These are phyloP conservation scores for Lethenteron camtschaticum DNA, from an alignment of 2,113 vertebrate species.

Conservation along the genomic window DNA sequence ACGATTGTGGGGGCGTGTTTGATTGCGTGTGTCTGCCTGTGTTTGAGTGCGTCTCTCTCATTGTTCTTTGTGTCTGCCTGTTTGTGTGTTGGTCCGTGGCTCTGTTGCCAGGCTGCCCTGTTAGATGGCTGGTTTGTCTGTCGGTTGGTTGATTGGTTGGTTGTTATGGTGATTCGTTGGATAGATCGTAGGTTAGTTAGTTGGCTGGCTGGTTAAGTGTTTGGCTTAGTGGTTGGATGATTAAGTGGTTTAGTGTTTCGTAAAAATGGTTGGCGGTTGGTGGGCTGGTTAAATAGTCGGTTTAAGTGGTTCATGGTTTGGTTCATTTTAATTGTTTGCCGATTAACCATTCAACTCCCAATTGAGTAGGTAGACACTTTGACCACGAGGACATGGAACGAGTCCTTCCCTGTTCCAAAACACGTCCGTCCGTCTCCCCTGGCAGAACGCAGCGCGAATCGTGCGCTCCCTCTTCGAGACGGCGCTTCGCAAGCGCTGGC, in stretches of 20 bases:
- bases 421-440: neutral
- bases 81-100: neutral
- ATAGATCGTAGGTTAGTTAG: too few relatives aligned
- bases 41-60: neutral
- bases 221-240: too few relatives aligned
- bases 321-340: too few relatives aligned
- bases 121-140: neutral
- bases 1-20: neutral
- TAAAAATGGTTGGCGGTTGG: too few relatives aligned
- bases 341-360: neutral
- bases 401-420: neutral
- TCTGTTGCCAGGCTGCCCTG: neutral
- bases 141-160: neutral
- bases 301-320: too few relatives aligned
- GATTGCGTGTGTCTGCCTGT: neutral
- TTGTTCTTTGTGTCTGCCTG: neutral
- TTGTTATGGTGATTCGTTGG: too few relatives aligned
- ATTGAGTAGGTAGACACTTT: neutral
- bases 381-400: neutral
- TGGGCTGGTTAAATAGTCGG: too few relatives aligned
- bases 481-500: slow-evolving; percentile 81
- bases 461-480: slow-evolving; percentile 85
- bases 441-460: slow-evolving; percentile 82
- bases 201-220: too few relatives aligned
- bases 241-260: too few relatives aligned